Evolutionary conservation across 2,888 invertebrate genomes (phyloP).

Genomic region (Clistopyga incitator): DNA sequence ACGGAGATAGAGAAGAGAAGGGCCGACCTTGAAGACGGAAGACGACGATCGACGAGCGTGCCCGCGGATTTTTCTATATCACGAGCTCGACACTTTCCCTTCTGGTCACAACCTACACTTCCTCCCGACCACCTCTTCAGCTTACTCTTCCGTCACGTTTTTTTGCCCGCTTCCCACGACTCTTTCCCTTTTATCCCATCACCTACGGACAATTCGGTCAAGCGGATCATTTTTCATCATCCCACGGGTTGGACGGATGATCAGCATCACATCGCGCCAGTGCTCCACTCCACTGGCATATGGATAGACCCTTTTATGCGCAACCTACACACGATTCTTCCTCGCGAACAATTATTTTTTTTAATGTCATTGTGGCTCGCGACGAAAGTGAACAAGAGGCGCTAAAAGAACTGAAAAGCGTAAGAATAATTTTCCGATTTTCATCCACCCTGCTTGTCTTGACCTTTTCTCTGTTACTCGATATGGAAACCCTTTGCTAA

Average conservation of each 20-base stretch:
- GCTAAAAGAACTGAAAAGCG: neutral
- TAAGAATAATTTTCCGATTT: slow-evolving; percentile 20
- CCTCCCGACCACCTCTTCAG: neutral
- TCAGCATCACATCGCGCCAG: slow-evolving; percentile 24
- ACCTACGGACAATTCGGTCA: slow-evolving; percentile 48
- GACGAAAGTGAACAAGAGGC: neutral
- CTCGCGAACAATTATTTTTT: neutral
- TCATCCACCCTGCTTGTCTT: slow-evolving; percentile 14
- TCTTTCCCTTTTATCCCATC: slow-evolving; percentile 40
- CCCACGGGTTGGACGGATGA: slow-evolving; percentile 40
- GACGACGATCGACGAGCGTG: slow-evolving; percentile 11
- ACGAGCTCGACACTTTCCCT: slow-evolving; percentile 23
- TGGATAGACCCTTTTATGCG: slow-evolving; percentile 20
- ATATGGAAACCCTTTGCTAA: slow-evolving; percentile 10
- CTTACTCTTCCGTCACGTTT: neutral
- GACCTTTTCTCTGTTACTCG: slow-evolving; percentile 35
- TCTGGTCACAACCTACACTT: neutral
- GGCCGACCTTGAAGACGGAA: slow-evolving; percentile 11
- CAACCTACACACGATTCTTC: slow-evolving; percentile 25
- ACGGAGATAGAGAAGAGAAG: neutral
- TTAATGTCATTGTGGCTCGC: neutral
- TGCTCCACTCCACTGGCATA: slow-evolving; percentile 15
- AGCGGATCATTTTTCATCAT: slow-evolving; percentile 59
- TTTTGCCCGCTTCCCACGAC: slow-evolving; percentile 10
- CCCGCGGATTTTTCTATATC: slow-evolving; percentile 26